Evolutionary conservation across 2,113 vertebrate species (phyloP).

Genomic region (Hypocryptadius cinnamomeus): DNA sequence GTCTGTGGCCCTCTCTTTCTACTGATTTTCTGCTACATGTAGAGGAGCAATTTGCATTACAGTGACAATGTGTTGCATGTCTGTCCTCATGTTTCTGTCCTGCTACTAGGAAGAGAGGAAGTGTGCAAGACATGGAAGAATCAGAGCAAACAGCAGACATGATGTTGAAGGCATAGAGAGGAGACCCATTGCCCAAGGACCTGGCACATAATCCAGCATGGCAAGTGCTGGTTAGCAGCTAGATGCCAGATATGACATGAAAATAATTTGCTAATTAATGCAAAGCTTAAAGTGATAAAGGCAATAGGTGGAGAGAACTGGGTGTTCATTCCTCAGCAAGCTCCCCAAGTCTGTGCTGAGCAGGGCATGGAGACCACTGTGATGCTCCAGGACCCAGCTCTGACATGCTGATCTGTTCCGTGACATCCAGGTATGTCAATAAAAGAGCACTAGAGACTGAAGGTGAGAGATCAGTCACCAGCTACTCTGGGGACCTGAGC

Average conservation of each 20-base stretch:
- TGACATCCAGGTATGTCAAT: not conserved
- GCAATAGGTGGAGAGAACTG: not conserved
- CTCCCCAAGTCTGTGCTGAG: not conserved
- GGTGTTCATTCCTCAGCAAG: not conserved
- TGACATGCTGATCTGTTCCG: not conserved
- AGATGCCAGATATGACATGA: not conserved
- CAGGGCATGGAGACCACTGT: not conserved
- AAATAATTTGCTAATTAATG: not conserved
- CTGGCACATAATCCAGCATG: not conserved
- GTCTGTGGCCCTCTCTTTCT: not conserved
- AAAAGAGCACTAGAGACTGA: not conserved
- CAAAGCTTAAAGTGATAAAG: not conserved
- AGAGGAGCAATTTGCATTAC: not conserved
- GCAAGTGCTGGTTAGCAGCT: not conserved
- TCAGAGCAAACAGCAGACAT: not conserved
- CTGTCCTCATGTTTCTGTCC: not conserved
- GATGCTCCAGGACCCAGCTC: not conserved
- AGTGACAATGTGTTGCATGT: not conserved
- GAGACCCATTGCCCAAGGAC: not conserved
- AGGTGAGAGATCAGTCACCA: constrained; percentile 17
- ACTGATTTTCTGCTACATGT: not conserved
- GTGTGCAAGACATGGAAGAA: not conserved
- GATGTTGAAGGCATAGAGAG: not conserved
- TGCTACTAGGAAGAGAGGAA: not conserved
- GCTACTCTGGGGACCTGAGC: not conserved